Percentiles rank a stretch among this genome's conserved stretches.
phyloP scores from a whole-genome alignment of 2,888 invertebrate genomes.

The Drosophila pseudotakahashii region DNA sequence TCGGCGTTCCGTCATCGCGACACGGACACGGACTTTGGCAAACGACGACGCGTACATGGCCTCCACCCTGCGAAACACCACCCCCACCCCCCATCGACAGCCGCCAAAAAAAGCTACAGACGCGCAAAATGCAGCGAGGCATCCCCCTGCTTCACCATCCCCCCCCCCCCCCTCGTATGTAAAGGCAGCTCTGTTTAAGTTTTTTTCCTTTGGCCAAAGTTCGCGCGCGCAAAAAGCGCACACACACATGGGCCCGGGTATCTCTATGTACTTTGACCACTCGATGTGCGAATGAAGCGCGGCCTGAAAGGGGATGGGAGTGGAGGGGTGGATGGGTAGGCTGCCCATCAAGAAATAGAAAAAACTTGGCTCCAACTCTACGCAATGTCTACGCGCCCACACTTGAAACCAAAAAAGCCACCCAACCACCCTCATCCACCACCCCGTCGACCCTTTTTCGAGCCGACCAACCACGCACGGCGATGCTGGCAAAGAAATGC shows the following conservation, averaged over 20 bases:
- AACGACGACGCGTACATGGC: constrained; percentile 58
- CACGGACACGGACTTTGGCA: constrained; percentile 50
- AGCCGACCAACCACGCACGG: constrained; percentile 72
- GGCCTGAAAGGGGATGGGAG: constrained; percentile 15
- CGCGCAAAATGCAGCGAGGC: constrained; percentile 71
- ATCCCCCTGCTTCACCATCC: constrained; percentile 1
- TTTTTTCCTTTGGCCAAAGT: constrained; percentile 72
- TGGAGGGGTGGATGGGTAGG: constrained; percentile 1
- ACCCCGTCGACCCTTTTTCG: constrained; percentile 21
- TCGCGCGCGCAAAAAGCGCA: constrained; percentile 69
- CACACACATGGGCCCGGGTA: constrained; percentile 10
- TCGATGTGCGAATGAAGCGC: constrained; percentile 46
- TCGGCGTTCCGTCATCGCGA: constrained; percentile 81
- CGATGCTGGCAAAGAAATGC: constrained; percentile 58
- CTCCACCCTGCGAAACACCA: constrained; percentile 1
- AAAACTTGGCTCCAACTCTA: constrained; percentile 72
- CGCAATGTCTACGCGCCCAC: constrained; percentile 76
- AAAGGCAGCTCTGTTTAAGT: constrained; percentile 67
- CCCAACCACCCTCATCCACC: not conserved
- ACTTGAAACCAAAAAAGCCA: constrained; percentile 39
- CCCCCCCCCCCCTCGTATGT: constrained; percentile 51
- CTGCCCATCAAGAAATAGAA: constrained; percentile 68
- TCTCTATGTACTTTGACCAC: constrained; percentile 59
- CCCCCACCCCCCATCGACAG: constrained; percentile 21
- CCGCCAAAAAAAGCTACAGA: constrained; percentile 66